Base-by-base conservation (phyloP, 1,140 invertebrate species). In the Triops longicaudatus region DNA sequence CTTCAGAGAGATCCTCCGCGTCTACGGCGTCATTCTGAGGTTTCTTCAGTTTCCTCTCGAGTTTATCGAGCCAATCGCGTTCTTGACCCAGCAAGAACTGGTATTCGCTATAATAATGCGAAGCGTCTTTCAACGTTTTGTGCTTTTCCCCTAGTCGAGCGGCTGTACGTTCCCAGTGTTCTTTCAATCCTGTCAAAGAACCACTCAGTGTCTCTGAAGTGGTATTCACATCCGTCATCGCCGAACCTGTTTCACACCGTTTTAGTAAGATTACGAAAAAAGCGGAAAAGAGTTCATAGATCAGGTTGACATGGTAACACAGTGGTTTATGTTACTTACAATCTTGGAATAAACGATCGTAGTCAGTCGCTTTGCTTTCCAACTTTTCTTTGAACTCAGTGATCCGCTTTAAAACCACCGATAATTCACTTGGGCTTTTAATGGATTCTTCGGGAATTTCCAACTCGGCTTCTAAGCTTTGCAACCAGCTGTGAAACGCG, bases 1-100 rank as follows among this genome's bases (percentile, higher is more conserved):
- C 91, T 82, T 95, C 93, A 37, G 92, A 93, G 78, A 96, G 91
- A 85, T 97, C 95, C 85, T 97, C 95, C n/a, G 94, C 93, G 86
- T 96, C 95, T n/a, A 90, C 92, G 79, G 91, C 90, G 81, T 86
- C 86, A 79, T 90, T 89, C 0, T 89, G 87, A 10, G 90, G 89
- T 81, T 88, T 88, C 79, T 88, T 88, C 76, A 96, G 85, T 82
- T 93, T 90, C 80, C 91, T 91, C 81, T 94, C 90, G 78, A 97
- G 84, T 78, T 91, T 89, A 82, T 93, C 91, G 78, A 96, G 85
- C 89, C 93, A 95, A 73, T 91, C 91, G 78, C 87, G 89, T 85
- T 95, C 92, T 81, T 91, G 89, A 76, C 92, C 89, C 10, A 78
- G 92, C 87, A 79, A 91, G 86, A 79, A 91, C 91, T 87, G 79